A percentile compares a stretch with the other conserved stretches of the same genome.
phyloP scores from a whole-genome alignment of 2,113 vertebrate genomes.

The Nerophis lumbriciformis region DNA sequence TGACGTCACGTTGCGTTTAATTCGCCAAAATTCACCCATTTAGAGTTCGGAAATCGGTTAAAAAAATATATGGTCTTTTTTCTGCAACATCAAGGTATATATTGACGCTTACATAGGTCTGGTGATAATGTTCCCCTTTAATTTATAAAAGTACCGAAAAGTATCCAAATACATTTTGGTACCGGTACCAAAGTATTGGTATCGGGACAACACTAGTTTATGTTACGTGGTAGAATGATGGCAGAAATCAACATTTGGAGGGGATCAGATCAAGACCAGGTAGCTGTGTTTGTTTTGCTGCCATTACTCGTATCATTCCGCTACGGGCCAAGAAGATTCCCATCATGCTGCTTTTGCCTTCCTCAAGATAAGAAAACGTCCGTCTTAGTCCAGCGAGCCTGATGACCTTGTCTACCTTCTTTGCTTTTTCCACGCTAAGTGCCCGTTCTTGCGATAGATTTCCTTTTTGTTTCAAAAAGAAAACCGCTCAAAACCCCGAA shows the following conservation, averaged over 20 bases:
- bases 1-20: too few species aligned
- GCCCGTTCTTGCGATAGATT: constrained; percentile 45
- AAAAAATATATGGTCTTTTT: too few species aligned
- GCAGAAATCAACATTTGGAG: constrained; percentile 21
- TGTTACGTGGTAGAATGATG: constrained; percentile 11
- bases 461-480: constrained; percentile 23
- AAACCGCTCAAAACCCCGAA: constrained; percentile 58
- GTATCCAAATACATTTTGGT: too few species aligned
- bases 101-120: too few species aligned
- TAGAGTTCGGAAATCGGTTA: too few species aligned
- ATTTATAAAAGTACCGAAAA: too few species aligned
- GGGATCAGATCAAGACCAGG: constrained; percentile 30
- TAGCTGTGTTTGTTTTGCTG: constrained; percentile 31
- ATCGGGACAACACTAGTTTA: background rate
- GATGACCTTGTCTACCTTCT: constrained; percentile 65
- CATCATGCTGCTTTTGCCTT: constrained; percentile 51
- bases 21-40: too few species aligned
- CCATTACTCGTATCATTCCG: constrained; percentile 51
- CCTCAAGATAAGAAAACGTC: constrained; percentile 55
- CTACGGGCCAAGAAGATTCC: constrained; percentile 55
- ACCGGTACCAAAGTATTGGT: too few species aligned
- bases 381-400: constrained; percentile 56
- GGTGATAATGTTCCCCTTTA: too few species aligned
- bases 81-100: too few species aligned
- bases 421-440: constrained; percentile 68